Percentiles rank a stretch among this genome's conserved stretches.
phyloP scores from a whole-genome alignment of 2,888 invertebrate species.

The Boloria euphrosyne region DNA sequence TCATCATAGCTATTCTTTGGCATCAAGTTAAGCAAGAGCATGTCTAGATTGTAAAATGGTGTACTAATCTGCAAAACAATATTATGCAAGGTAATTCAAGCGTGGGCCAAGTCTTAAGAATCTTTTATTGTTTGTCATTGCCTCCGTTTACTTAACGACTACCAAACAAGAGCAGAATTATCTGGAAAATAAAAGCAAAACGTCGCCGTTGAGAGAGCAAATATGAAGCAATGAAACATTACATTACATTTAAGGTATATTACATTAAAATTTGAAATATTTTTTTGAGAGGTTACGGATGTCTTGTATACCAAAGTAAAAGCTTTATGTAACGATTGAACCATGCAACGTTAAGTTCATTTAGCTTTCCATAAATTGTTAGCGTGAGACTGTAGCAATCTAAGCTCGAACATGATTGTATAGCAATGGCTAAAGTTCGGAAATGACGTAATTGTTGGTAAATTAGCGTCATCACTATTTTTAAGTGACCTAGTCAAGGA shows the following conservation, averaged over 20 bases:
- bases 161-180: constrained; percentile 24
- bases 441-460: constrained; percentile 35
- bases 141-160: constrained; percentile 18
- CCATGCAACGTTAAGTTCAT: constrained; percentile 22
- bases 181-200: constrained; percentile 23
- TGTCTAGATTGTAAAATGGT: constrained; percentile 58
- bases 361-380: constrained; percentile 38
- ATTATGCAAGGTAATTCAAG: constrained; percentile 57
- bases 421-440: constrained; percentile 32
- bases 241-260: neutral
- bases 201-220: constrained; percentile 21
- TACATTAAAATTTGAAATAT: constrained; percentile 21
- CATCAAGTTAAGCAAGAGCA: constrained; percentile 66
- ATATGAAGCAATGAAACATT: constrained; percentile 17
- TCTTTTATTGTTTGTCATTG: constrained; percentile 37
- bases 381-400: constrained; percentile 40
- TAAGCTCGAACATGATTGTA: constrained; percentile 25
- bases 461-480: constrained; percentile 18
- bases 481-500: constrained; percentile 21
- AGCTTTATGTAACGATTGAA: constrained; percentile 26
- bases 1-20: constrained; percentile 53
- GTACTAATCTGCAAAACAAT: constrained; percentile 52
- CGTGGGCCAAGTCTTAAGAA: constrained; percentile 34
- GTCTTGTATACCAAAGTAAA: constrained; percentile 26
- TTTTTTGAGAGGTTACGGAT: constrained; percentile 28